A percentile compares a stretch with the other conserved stretches of the same genome.
Evolutionary conservation across 2,113 vertebrate genomes (phyloP).

Genomic region (Dipodomys merriami): DNA sequence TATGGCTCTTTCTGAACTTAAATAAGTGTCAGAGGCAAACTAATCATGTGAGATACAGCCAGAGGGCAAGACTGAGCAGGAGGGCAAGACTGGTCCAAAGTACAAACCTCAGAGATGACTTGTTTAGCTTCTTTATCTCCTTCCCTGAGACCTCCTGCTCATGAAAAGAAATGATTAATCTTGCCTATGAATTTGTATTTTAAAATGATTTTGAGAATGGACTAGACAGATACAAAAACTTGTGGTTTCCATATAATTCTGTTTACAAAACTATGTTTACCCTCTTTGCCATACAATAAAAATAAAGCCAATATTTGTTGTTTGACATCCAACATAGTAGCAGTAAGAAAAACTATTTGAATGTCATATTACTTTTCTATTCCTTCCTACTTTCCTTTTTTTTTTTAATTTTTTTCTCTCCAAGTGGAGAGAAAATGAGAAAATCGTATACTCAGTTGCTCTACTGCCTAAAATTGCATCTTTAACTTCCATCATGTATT

Average conservation of each 20-base stretch:
- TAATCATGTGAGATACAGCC: neutral
- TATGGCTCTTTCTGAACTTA: neutral
- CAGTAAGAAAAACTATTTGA: constrained; percentile 33
- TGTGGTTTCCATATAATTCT: neutral
- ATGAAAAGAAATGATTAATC: neutral
- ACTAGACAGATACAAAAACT: neutral
- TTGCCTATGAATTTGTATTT: constrained; percentile 18
- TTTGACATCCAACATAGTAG: neutral
- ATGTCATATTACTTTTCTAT: neutral
- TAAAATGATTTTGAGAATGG: neutral
- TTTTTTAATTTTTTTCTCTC: neutral
- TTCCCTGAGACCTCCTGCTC: neutral
- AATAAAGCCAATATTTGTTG: neutral
- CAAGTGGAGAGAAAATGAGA: constrained; percentile 17
- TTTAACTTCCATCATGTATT: constrained; percentile 21
- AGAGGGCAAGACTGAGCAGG: neutral
- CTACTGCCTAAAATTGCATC: constrained; percentile 5
- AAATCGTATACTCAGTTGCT: neutral
- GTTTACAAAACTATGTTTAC: constrained; percentile 1
- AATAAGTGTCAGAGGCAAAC: neutral
- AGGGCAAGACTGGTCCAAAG: neutral
- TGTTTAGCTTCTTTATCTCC: neutral
- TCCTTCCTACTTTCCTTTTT: neutral
- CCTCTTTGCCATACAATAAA: constrained; percentile 33
- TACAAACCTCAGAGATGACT: neutral